Evolutionary conservation across 2,797 vertebrate species (phyloP).

Genomic region (Scomberomorus guttatus): DNA sequence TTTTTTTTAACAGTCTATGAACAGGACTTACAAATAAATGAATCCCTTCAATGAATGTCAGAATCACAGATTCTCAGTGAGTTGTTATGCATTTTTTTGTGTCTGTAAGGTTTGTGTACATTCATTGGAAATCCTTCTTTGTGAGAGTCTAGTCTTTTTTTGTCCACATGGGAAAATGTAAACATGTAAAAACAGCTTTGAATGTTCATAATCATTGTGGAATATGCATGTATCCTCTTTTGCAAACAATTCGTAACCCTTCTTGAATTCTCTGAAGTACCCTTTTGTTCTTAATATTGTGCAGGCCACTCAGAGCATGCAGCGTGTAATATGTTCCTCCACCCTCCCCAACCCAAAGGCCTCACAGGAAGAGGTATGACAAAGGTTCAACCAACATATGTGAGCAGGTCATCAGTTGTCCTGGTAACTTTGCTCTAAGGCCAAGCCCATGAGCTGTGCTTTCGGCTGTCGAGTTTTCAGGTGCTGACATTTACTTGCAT

Average conservation of each 20-base stretch:
- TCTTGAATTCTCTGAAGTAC: conserved; percentile 18
- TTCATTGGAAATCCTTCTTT: neutral
- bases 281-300: conserved; percentile 28
- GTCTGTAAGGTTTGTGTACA: neutral
- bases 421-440: conserved; percentile 38
- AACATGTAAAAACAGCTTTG: neutral
- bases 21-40: neutral
- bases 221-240: conserved; percentile 1
- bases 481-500: conserved; percentile 44
- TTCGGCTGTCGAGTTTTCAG: conserved; percentile 22
- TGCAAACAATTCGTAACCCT: neutral
- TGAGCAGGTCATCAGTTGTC: conserved; percentile 69
- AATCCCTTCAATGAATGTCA: neutral
- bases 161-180: neutral
- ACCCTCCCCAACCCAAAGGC: conserved; percentile 41
- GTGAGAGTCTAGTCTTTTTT: neutral
- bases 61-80: neutral
- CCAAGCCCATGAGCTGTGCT: conserved; percentile 32
- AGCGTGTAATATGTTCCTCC: conserved; percentile 31
- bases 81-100: neutral
- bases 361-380: conserved; percentile 70
- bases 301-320: conserved; percentile 22
- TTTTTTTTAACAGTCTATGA: too few relatives aligned
- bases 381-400: conserved; percentile 74
- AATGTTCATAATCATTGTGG: neutral